Percentiles rank a stretch among this genome's conserved stretches.
These are phyloP conservation scores for Pseudococcus jackbeardsleyi DNA, from an alignment of 2,888 invertebrate species.

Conservation along the genomic window DNA sequence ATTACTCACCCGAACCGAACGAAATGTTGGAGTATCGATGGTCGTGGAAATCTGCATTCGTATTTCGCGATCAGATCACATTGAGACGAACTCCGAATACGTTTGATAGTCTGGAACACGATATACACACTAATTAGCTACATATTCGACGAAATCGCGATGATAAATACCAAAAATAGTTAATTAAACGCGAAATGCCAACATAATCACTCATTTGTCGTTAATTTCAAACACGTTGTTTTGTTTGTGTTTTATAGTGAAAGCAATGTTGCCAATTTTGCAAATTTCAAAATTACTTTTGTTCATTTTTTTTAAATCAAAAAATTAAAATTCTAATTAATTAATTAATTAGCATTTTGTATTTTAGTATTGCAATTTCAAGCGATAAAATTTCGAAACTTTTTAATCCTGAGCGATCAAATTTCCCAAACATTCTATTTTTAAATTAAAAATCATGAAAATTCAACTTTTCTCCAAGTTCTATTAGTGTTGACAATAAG, in stretches of 20 bases:
- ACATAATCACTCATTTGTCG: not conserved
- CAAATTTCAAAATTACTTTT: not conserved
- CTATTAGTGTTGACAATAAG: too few species aligned
- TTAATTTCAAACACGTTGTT: not conserved
- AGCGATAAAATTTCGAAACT: too few species aligned
- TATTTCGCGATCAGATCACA: not conserved
- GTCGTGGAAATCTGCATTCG: not conserved
- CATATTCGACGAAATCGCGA: not conserved
- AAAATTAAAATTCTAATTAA: too few species aligned
- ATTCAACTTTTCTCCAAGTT: too few species aligned
- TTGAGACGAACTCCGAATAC: not conserved
- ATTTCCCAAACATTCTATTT: too few species aligned
- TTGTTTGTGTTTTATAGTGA: not conserved
- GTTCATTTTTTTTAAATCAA: not conserved
- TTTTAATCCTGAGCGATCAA: too few species aligned
- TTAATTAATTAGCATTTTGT: too few species aligned
- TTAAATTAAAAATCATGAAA: too few species aligned
- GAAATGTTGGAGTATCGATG: not conserved
- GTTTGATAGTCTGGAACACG: not conserved
- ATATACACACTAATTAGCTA: not conserved
- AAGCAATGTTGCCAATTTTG: not conserved
- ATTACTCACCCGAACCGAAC: conserved; percentile 19
- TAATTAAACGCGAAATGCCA: not conserved
- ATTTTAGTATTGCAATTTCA: too few species aligned
- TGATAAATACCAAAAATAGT: not conserved